Evolutionary conservation across 2,888 invertebrate species (phyloP).

Genomic region (Electrophaes corylata): DNA sequence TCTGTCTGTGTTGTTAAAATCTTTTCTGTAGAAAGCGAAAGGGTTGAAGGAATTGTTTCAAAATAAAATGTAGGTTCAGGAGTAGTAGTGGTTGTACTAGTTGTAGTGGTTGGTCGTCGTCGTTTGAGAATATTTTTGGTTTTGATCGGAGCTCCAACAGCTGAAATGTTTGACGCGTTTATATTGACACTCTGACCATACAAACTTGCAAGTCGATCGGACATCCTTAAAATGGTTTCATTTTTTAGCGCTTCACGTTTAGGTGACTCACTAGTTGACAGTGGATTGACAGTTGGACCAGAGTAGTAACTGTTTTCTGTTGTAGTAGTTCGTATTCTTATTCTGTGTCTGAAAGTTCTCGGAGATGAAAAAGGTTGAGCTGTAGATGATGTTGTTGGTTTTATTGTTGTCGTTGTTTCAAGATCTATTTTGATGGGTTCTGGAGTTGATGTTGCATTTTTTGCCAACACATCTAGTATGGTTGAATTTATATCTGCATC

Average conservation of each 20-base stretch:
- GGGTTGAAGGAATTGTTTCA: slow-evolving; percentile 21
- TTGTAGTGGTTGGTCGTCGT: slow-evolving; percentile 78
- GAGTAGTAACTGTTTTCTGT: slow-evolving; percentile 60
- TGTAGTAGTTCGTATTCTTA: slow-evolving; percentile 74
- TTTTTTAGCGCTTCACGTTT: slow-evolving; percentile 46
- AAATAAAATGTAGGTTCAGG: slow-evolving; percentile 40
- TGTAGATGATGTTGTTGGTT: slow-evolving; percentile 43
- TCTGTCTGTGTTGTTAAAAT: slow-evolving; percentile 44
- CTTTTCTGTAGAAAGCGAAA: slow-evolving; percentile 24
- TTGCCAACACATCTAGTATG: slow-evolving; percentile 42
- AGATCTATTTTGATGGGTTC: slow-evolving; percentile 54
- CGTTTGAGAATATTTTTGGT: slow-evolving; percentile 65
- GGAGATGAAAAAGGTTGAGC: slow-evolving; percentile 40
- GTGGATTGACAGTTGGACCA: slow-evolving; percentile 61
- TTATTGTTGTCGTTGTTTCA: slow-evolving; percentile 48
- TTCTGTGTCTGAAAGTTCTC: slow-evolving; percentile 63
- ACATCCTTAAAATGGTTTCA: slow-evolving; percentile 55
- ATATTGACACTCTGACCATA: slow-evolving; percentile 60
- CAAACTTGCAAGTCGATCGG: slow-evolving; percentile 60
- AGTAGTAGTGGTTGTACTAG: slow-evolving; percentile 59
- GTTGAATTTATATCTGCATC: slow-evolving; percentile 59
- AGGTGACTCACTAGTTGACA: slow-evolving; percentile 54
- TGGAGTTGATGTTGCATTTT: slow-evolving; percentile 53
- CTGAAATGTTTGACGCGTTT: slow-evolving; percentile 52
- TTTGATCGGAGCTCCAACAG: slow-evolving; percentile 43